Evolutionary conservation across 2,797 vertebrate species (phyloP).

Genomic region (Spea hammondii): DNA sequence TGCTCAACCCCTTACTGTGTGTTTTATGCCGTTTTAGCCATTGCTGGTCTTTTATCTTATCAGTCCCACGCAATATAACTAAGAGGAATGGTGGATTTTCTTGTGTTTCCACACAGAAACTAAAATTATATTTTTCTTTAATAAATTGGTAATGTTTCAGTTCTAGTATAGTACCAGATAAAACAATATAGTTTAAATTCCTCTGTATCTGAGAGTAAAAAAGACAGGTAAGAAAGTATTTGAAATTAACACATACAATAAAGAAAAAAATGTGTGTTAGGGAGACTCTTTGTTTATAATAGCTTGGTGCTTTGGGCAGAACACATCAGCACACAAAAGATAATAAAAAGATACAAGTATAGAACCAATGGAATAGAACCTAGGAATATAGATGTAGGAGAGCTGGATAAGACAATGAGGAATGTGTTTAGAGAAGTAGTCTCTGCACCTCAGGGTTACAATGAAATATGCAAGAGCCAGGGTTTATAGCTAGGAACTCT

Average conservation of each 20-base stretch:
- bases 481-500: too few species aligned
- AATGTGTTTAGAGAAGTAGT: neutral
- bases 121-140: conserved; percentile 33
- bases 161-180: neutral
- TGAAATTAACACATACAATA: neutral
- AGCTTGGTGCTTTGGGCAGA: neutral
- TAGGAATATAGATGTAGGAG: neutral
- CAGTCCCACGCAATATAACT: conserved; percentile 39
- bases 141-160: conserved; percentile 34
- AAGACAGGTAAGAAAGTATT: neutral
- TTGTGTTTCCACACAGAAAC: conserved; percentile 20
- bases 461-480: too few species aligned
- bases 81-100: conserved; percentile 31
- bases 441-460: too few species aligned
- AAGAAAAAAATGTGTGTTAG: neutral
- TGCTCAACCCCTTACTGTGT: conserved; percentile 34
- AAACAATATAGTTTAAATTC: conserved; percentile 20
- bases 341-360: neutral
- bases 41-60: conserved; percentile 46
- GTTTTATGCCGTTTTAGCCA: conserved; percentile 46
- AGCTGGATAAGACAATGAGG: neutral
- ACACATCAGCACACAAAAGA: conserved; percentile 4
- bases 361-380: neutral
- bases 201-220: neutral
- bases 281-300: neutral